Evolutionary conservation across 2,797 vertebrate species (phyloP), one percentile per base, ranked within the genome.

Genomic region (Erithacus rubecula): DNA sequence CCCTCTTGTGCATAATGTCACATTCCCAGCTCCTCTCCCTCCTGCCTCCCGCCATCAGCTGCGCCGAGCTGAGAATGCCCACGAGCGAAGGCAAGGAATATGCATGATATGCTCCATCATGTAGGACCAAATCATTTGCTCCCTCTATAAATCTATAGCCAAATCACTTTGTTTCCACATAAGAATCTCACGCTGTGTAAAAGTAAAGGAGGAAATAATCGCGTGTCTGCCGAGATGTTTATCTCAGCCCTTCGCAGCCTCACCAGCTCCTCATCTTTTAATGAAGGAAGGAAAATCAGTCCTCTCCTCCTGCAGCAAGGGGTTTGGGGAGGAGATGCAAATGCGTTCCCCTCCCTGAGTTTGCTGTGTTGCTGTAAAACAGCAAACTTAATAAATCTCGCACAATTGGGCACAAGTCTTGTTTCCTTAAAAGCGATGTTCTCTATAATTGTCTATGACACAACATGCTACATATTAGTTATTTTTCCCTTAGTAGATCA

Each of bases 401-500:
- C 95, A 67, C 94, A 91, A 96, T 68, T 88, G 96, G 96, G 97
- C 96, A 95, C 89, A 83, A 84, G 90, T 92, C 97, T 97, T 87
- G 63, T 96, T 96, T 93, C 91, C 96, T 96, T 95, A 89, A 94
- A 97, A 97, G 95, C 92, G 90, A 96, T 96, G 94, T 96, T 95
- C 85, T 95, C 96, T 93, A 89, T 96, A 96, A 96, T 97, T 96
- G 94, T 94, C 96, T 95, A 96, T 67, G 83, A 97, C 96, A 95
- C 94, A 92, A 96, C 75, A 92, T 37, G 90, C 93, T 80, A 72
- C 87, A 81, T 90, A 94, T 96, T 92, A 95, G 94, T 95, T 86
- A 78, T 93, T 92, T 95, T 93, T 94, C 95, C 94, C 91, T 94
- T 95, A 93, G 90, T 88, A 93, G 95, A 96, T 96, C 95, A 93